These are phyloP conservation scores for Platysteira castanea DNA, from an alignment of 2,113 vertebrate species.

Conservation along the genomic window DNA sequence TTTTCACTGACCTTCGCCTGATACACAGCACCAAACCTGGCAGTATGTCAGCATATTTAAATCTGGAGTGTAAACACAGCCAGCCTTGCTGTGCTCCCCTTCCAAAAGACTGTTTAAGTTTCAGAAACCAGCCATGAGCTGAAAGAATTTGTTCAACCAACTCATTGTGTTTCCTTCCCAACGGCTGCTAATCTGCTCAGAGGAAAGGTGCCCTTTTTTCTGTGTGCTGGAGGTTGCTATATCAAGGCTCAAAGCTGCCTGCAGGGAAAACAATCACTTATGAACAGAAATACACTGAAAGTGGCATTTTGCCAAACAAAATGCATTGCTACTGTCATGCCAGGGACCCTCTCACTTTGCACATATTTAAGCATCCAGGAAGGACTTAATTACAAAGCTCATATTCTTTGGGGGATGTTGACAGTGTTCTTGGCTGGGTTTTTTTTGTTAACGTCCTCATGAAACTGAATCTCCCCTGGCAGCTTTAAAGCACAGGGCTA, in stretches of 20 bases:
- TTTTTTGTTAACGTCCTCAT: not conserved
- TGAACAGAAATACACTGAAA: not conserved
- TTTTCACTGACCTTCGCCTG: slow-evolving; percentile 4
- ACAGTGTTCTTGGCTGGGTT: not conserved
- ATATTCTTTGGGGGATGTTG: not conserved
- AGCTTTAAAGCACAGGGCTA: not conserved
- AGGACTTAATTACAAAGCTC: not conserved
- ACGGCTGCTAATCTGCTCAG: not conserved
- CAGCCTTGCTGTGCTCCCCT: not conserved
- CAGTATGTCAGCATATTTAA: not conserved
- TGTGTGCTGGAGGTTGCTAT: not conserved
- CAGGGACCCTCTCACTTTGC: not conserved
- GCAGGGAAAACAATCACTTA: slow-evolving; percentile 8
- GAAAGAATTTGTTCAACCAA: not conserved
- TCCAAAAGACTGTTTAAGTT: not conserved
- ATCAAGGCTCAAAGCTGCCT: not conserved
- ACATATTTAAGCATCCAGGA: not conserved
- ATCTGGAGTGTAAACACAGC: not conserved
- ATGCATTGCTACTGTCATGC: not conserved
- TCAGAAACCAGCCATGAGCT: not conserved
- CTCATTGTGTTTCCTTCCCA: not conserved
- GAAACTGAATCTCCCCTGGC: not conserved
- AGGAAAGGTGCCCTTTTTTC: not conserved
- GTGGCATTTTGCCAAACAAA: not conserved
- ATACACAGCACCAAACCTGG: not conserved